A percentile compares a stretch with the other conserved stretches of the same genome.
Conservation (phyloP, 2,797 vertebrate species). For the Eptatretus atami region DNA sequence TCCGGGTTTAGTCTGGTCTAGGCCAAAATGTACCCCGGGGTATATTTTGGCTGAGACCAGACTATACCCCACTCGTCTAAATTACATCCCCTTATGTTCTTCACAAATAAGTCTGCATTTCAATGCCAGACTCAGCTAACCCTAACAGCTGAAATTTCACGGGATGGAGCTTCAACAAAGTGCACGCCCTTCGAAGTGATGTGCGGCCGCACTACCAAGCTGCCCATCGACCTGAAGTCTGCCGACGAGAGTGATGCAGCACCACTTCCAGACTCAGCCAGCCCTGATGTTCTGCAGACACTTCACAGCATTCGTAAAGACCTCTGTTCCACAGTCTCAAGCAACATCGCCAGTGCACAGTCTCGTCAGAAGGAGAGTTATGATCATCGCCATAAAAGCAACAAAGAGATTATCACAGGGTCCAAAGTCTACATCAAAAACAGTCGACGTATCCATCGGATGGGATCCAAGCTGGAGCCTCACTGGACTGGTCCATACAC, state of each 20-base stretch:
- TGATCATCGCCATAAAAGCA: not conserved
- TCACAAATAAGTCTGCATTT: too few relatives aligned
- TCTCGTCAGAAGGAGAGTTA: not conserved
- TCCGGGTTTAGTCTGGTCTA: too few relatives aligned
- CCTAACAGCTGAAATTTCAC: too few relatives aligned
- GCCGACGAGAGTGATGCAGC: not conserved
- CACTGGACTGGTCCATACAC: not conserved
- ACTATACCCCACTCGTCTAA: too few relatives aligned
- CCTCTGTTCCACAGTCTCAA: not conserved
- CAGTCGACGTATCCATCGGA: not conserved
- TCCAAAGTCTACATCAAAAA: not conserved
- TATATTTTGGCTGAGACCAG: too few relatives aligned
- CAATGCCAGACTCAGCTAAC: too few relatives aligned
- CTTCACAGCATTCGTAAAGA: not conserved
- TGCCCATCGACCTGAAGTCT: not conserved
- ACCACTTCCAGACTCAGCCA: not conserved
- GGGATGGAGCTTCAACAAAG: too few relatives aligned
- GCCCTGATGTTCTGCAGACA: not conserved
- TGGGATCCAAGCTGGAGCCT: not conserved
- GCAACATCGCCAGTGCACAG: not conserved
- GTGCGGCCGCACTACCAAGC: not conserved
- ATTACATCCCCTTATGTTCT: too few relatives aligned
- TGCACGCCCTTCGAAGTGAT: too few relatives aligned
- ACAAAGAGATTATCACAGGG: not conserved
- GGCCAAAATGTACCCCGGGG: too few relatives aligned